A percentile compares a stretch with the other conserved stretches of the same genome.
Evolutionary conservation across 1,140 invertebrate genomes (phyloP).

Genomic region (Zaprionus camerounensis): DNA sequence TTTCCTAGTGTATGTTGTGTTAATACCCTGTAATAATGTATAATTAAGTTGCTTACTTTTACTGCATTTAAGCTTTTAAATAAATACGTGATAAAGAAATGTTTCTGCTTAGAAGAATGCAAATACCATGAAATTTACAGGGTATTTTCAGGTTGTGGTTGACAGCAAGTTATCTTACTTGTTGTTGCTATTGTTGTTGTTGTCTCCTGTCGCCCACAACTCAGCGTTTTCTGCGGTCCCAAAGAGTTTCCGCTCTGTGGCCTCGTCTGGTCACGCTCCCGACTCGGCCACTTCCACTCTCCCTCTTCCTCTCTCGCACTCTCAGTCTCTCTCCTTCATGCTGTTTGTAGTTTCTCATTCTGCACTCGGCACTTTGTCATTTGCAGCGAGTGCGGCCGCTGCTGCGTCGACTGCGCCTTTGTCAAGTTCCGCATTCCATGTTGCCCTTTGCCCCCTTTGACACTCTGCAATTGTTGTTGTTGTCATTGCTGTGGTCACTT

Average conservation of each 20-base stretch:
- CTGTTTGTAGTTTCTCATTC: slow-evolving; percentile 12
- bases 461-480: neutral
- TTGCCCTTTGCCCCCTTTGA: neutral
- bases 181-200: slow-evolving; percentile 5
- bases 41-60: no score
- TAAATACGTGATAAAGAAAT: no score
- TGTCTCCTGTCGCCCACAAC: neutral
- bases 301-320: neutral
- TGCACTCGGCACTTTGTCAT: slow-evolving; percentile 53
- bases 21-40: slow-evolving; percentile 7
- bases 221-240: slow-evolving; percentile 51
- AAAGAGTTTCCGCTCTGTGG: slow-evolving; percentile 64
- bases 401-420: slow-evolving; percentile 33
- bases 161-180: neutral
- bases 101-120: no score
- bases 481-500: slow-evolving; percentile 1
- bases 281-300: neutral
- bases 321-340: neutral
- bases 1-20: neutral
- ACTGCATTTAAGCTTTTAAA: no score
- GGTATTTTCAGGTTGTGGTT: neutral
- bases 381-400: slow-evolving; percentile 36
- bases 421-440: slow-evolving; percentile 40
- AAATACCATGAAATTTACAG: neutral
- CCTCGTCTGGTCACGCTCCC: slow-evolving; percentile 26